phyloP scores from a whole-genome alignment of 2,888 invertebrate genomes.

The Bruchidius siliquastri region DNA sequence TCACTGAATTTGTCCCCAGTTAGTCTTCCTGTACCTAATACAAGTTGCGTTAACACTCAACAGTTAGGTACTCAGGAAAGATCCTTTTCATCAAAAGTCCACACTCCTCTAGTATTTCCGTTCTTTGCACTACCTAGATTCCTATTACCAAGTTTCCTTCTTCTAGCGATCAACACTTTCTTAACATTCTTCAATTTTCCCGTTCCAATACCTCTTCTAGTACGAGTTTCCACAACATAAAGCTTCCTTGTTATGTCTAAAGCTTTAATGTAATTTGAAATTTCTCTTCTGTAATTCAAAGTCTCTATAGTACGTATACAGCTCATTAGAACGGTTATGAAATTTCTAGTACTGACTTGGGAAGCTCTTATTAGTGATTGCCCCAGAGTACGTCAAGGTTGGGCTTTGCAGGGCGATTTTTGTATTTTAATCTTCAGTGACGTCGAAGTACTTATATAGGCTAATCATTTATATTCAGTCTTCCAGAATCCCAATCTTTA shows the following conservation, averaged over 20 bases:
- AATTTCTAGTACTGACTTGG: neutral
- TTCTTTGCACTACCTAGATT: neutral
- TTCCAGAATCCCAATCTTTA: neutral
- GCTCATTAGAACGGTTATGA: neutral
- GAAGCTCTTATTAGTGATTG: neutral
- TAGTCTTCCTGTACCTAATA: conserved; percentile 1
- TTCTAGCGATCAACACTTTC: neutral
- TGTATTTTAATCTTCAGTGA: neutral
- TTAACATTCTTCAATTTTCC: neutral
- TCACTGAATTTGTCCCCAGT: conserved; percentile 9
- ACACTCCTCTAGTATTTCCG: neutral
- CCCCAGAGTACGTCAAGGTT: neutral
- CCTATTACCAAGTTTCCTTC: neutral
- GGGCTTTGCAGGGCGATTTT: neutral
- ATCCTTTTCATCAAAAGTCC: neutral
- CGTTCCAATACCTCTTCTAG: neutral
- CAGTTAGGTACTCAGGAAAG: neutral
- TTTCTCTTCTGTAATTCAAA: neutral
- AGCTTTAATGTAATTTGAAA: neutral
- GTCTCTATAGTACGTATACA: neutral
- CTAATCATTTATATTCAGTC: neutral
- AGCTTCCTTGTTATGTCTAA: neutral
- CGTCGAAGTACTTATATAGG: neutral
- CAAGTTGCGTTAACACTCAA: neutral
- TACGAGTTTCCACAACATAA: neutral